Percentiles rank a stretch among this genome's conserved stretches.
Evolutionary conservation across 2,888 invertebrate genomes (phyloP).

Genomic region (Plebejus argus): DNA sequence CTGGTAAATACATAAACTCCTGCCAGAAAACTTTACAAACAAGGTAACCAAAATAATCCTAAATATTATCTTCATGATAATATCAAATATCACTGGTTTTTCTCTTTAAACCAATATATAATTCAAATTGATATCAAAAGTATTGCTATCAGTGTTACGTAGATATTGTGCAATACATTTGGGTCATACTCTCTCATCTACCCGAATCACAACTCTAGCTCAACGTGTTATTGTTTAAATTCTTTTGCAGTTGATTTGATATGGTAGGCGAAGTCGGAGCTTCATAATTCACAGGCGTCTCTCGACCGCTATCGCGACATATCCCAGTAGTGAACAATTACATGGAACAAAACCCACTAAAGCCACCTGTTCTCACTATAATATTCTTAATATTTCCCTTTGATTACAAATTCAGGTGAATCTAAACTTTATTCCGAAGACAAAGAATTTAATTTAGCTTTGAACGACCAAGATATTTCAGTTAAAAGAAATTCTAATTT

Average conservation of each 20-base stretch:
- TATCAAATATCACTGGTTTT: neutral
- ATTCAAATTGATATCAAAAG: neutral
- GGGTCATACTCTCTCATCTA: neutral
- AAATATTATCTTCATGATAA: too few species aligned
- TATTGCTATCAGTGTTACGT: neutral
- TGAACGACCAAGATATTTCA: slow-evolving; percentile 12
- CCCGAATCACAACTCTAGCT: neutral
- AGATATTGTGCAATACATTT: neutral
- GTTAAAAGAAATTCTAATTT: slow-evolving; percentile 40
- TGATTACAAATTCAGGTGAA: slow-evolving; percentile 40
- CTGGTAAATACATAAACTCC: neutral
- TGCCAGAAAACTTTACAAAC: too few species aligned
- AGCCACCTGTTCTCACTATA: slow-evolving; percentile 69
- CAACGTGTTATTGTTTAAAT: neutral
- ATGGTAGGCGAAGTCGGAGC: slow-evolving; percentile 35
- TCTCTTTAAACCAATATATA: neutral
- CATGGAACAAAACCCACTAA: slow-evolving; percentile 65
- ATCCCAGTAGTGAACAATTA: slow-evolving; percentile 69
- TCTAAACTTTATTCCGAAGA: slow-evolving; percentile 41
- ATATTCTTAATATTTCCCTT: slow-evolving; percentile 64
- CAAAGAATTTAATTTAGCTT: slow-evolving; percentile 46
- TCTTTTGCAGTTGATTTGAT: neutral
- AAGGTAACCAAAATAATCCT: too few species aligned
- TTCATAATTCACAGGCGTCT: slow-evolving; percentile 60
- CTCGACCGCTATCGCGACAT: slow-evolving; percentile 61